phyloP scores from a whole-genome alignment of 2,113 vertebrate genomes.

The Hiodon tergisus region DNA sequence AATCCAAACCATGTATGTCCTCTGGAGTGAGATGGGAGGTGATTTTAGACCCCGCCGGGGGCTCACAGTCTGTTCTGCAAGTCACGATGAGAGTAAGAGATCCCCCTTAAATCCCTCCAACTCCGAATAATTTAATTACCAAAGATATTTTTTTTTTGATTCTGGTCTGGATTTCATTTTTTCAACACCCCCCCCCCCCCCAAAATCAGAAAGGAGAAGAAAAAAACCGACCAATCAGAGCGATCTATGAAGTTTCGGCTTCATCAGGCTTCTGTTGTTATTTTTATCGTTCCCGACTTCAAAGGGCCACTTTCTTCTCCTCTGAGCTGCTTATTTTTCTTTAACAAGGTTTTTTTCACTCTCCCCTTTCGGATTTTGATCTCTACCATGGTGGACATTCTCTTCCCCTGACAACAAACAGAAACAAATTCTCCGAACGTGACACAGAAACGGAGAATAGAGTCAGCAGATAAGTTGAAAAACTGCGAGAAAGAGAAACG shows the following conservation, averaged over 20 bases:
- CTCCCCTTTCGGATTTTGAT: conserved; percentile 28
- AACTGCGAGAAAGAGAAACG: conserved; percentile 35
- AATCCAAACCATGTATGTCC: conserved; percentile 34
- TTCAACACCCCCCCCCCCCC: conserved; percentile 7
- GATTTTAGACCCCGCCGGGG: conserved; percentile 43
- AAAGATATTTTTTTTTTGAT: conserved; percentile 47
- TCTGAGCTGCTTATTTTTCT: conserved; percentile 41
- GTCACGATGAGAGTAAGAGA: conserved; percentile 48
- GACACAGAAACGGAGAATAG: conserved; percentile 35
- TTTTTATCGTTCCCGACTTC: conserved; percentile 52
- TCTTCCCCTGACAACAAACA: conserved; percentile 20
- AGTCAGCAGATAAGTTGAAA: conserved; percentile 47
- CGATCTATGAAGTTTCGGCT: conserved; percentile 49
- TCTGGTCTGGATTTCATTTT: conserved; percentile 66
- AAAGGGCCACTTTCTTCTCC: conserved; percentile 44
- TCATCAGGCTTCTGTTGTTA: conserved; percentile 48
- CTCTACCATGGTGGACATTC: conserved; percentile 21
- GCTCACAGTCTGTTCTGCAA: conserved; percentile 49
- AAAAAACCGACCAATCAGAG: conserved; percentile 33
- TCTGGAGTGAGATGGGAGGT: conserved; percentile 39
- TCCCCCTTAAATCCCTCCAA: conserved; percentile 20
- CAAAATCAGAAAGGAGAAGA: conserved; percentile 42
- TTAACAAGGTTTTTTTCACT: conserved; percentile 23
- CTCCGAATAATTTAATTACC: conserved; percentile 57
- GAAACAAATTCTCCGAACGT: conserved; percentile 28